A percentile compares a stretch with the other conserved stretches of the same genome.
phyloP scores from a whole-genome alignment of 2,888 invertebrate species.

The Seira sanloemensis region DNA sequence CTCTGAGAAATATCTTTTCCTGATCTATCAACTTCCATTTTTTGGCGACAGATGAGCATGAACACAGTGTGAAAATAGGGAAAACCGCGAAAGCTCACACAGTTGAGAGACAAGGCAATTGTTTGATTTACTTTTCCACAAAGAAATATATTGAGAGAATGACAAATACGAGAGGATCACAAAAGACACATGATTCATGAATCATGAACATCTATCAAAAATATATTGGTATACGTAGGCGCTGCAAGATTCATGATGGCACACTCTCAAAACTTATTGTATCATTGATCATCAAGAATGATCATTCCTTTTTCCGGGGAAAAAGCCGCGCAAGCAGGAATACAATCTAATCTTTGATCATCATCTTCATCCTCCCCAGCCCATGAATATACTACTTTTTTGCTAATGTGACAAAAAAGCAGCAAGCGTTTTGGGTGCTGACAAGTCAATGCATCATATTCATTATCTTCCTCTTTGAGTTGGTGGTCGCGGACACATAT shows the following conservation, averaged over 20 bases:
- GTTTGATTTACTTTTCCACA: background rate
- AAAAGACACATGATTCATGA: conserved; percentile 6
- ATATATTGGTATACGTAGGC: background rate
- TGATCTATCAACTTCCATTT: too few relatives aligned
- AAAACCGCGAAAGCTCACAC: conserved; percentile 31
- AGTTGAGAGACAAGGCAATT: background rate
- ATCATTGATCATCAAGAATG: conserved; percentile 65
- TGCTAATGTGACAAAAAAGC: conserved; percentile 41
- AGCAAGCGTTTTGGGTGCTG: background rate
- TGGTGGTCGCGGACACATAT: too few relatives aligned
- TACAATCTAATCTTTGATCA: conserved; percentile 16
- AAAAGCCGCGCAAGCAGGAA: conserved; percentile 50
- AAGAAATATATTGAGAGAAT: conserved; percentile 15
- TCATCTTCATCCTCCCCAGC: conserved; percentile 29
- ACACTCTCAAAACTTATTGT: conserved; percentile 45
- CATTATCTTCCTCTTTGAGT: conserved; percentile 1
- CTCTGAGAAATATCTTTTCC: conserved; percentile 7
- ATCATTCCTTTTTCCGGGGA: too few relatives aligned
- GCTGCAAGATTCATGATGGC: conserved; percentile 24
- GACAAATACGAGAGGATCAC: conserved; percentile 1
- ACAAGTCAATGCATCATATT: conserved; percentile 15
- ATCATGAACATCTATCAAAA: conserved; percentile 19
- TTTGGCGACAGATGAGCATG: background rate
- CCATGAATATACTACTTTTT: conserved; percentile 32
- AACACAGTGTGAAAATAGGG: conserved; percentile 28